phyloP scores from a whole-genome alignment of 2,888 invertebrate genomes.

The Calliphora vomitoria region DNA sequence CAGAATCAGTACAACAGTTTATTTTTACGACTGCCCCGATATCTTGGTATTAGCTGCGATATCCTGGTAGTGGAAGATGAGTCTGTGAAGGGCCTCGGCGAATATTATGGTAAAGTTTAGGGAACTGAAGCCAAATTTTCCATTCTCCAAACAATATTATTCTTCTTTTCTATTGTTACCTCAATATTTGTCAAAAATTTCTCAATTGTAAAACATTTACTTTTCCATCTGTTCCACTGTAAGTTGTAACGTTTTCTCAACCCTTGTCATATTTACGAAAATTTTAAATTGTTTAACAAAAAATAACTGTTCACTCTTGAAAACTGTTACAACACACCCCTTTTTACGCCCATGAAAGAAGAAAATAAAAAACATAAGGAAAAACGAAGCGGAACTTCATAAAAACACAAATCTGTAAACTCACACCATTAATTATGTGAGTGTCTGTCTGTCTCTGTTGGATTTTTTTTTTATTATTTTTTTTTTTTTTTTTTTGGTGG shows the following conservation, averaged over 20 bases:
- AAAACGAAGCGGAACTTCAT: slow-evolving; percentile 31
- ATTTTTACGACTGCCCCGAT: too few species aligned
- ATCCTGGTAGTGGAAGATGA: too few species aligned
- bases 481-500: background rate
- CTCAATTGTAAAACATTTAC: too few species aligned
- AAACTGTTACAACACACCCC: slow-evolving; percentile 30
- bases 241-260: background rate
- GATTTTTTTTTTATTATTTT: too few species aligned
- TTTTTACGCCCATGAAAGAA: slow-evolving; percentile 43
- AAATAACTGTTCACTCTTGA: background rate
- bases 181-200: too few species aligned
- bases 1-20: too few species aligned
- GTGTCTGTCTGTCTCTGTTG: background rate
- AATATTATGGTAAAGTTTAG: too few species aligned
- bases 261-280: background rate
- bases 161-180: too few species aligned
- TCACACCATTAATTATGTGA: slow-evolving; percentile 42
- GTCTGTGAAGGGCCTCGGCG: too few species aligned
- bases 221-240: background rate
- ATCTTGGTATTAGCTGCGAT: too few species aligned
- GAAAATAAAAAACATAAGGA: background rate
- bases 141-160: too few species aligned
- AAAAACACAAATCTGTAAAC: slow-evolving; percentile 47
- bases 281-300: background rate
- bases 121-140: too few species aligned